A percentile compares a stretch with the other conserved stretches of the same genome.
Conservation (phyloP, 2,797 vertebrate species). For the Silurus lanzhouensis region DNA sequence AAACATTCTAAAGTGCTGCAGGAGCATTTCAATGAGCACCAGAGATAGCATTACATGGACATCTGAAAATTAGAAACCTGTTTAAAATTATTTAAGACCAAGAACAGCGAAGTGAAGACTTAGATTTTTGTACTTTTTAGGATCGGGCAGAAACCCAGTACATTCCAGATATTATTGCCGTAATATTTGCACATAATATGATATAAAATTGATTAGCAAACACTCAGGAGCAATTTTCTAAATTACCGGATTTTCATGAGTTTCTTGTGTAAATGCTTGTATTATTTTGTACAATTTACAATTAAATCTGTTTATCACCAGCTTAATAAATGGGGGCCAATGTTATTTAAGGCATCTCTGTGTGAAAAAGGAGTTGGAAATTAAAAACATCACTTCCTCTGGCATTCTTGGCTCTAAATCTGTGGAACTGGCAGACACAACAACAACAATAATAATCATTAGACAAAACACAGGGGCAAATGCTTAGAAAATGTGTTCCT, state of each 20-base stretch:
- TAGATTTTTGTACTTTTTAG: no score
- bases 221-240: neutral
- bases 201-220: no score
- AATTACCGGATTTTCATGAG: neutral
- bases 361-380: constrained; percentile 36
- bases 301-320: neutral
- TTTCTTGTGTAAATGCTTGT: neutral
- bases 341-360: neutral
- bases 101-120: no score
- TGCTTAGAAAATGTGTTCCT: constrained; percentile 42
- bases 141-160: neutral
- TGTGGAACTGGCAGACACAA: constrained; percentile 1
- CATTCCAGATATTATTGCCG: no score
- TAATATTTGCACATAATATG: no score
- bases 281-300: neutral
- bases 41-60: no score
- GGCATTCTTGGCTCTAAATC: constrained; percentile 23
- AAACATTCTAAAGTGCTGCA: no score
- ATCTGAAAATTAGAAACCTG: no score
- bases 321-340: neutral
- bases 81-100: no score
- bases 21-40: no score
- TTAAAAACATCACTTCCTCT: constrained; percentile 7
- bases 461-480: constrained; percentile 21
- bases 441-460: constrained; percentile 39